A percentile compares a stretch with the other conserved stretches of the same genome.
These are phyloP conservation scores for Bos javanicus DNA, from an alignment of 2,113 vertebrate species.

Conservation along the genomic window DNA sequence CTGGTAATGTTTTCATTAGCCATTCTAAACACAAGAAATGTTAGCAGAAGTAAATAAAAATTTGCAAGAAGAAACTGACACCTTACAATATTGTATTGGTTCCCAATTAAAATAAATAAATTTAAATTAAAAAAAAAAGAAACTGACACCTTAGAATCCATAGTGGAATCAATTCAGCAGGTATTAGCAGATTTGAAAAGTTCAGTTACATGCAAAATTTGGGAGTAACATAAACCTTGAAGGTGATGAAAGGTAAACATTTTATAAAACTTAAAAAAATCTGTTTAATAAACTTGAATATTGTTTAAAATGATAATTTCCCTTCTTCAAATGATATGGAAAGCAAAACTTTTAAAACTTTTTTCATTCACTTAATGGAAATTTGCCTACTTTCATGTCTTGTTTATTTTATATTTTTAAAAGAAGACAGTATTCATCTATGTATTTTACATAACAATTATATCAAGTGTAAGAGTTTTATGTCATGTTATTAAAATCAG, in stretches of 20 bases:
- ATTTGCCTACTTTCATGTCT: conserved; percentile 75
- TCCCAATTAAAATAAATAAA: too few species aligned
- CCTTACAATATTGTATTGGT: background rate
- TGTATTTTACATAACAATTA: conserved; percentile 69
- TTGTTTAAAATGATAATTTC: conserved; percentile 1
- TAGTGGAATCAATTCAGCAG: background rate
- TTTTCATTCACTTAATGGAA: conserved; percentile 76
- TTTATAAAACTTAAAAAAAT: background rate
- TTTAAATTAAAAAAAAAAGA: background rate
- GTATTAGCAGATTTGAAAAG: background rate
- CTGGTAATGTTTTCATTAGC: background rate
- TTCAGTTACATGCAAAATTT: background rate
- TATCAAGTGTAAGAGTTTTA: conserved; percentile 61
- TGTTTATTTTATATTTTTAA: conserved; percentile 86
- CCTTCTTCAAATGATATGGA: conserved; percentile 66
- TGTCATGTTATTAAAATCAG: conserved; percentile 34
- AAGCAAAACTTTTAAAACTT: conserved; percentile 54
- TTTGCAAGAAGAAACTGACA: background rate
- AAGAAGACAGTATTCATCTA: conserved; percentile 65
- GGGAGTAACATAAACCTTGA: background rate
- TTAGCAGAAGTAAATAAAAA: background rate
- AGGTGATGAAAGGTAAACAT: background rate
- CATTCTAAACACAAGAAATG: background rate
- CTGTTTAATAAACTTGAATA: background rate
- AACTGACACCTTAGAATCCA: background rate